Conservation (phyloP, 2,113 vertebrate species). For the Urocolius indicus region DNA sequence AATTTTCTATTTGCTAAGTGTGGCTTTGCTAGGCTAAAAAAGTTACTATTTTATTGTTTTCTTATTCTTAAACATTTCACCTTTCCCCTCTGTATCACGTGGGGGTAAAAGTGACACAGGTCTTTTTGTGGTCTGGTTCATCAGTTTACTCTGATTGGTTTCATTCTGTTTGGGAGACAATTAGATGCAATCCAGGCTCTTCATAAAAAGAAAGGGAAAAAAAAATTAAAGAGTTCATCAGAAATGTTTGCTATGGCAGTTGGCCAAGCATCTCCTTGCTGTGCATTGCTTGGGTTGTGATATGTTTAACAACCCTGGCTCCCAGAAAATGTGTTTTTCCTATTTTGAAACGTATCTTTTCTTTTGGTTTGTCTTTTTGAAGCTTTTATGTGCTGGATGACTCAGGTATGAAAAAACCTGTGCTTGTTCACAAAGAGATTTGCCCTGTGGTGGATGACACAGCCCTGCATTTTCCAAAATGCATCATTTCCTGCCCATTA, state of each 20-base stretch:
- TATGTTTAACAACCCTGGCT: neutral
- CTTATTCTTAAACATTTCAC: neutral
- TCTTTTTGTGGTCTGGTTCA: neutral
- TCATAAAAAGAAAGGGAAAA: neutral
- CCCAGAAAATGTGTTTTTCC: neutral
- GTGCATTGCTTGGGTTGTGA: neutral
- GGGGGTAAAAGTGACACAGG: neutral
- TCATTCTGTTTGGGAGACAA: neutral
- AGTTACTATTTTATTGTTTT: neutral
- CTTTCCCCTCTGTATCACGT: neutral
- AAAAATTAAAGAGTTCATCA: neutral
- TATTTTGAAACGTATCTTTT: conserved; percentile 2
- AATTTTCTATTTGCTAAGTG: neutral
- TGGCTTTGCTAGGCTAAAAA: neutral
- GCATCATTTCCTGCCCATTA: conserved; percentile 54
- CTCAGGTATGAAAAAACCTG: conserved; percentile 12
- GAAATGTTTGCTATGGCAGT: neutral
- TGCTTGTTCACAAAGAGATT: neutral
- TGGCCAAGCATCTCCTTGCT: neutral
- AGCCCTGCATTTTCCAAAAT: conserved; percentile 16
- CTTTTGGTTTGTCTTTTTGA: neutral
- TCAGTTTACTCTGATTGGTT: neutral
- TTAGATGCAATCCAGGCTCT: neutral
- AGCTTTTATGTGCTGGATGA: neutral
- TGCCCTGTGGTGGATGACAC: conserved; percentile 39